phyloP scores from a whole-genome alignment of 2,888 invertebrate species.

The Chrysolina americana region DNA sequence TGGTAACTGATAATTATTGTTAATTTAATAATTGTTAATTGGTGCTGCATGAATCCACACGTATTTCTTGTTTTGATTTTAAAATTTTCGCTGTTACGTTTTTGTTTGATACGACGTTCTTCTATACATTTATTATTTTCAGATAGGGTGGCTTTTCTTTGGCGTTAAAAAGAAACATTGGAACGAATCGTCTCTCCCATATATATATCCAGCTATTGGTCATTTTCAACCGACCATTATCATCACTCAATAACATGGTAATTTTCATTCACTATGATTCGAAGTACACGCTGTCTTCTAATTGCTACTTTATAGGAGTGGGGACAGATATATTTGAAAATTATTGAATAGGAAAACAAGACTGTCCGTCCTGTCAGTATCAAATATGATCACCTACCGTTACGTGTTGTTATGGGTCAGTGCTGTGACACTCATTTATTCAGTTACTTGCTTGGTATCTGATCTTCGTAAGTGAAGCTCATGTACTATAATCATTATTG shows the following conservation, averaged over 20 bases:
- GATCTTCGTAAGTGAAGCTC: not conserved
- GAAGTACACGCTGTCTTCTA: not conserved
- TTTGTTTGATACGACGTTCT: too few species aligned
- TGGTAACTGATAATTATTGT: too few species aligned
- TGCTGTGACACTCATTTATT: not conserved
- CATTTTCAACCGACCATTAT: not conserved
- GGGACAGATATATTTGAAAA: constrained; percentile 15
- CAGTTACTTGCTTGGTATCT: not conserved
- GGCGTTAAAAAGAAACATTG: too few species aligned
- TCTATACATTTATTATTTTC: too few species aligned
- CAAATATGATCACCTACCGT: not conserved
- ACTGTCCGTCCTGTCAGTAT: not conserved
- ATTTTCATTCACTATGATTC: not conserved
- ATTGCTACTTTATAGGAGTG: not conserved
- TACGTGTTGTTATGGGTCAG: not conserved
- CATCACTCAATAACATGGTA: constrained; percentile 3
- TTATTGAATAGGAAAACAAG: not conserved
- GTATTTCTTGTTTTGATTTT: too few species aligned
- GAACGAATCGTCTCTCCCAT: too few species aligned
- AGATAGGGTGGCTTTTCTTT: too few species aligned
- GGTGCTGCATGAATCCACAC: too few species aligned
- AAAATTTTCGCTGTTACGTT: too few species aligned
- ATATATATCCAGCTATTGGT: not conserved
- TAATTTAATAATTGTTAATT: too few species aligned
- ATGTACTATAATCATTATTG: too few species aligned